phyloP scores from a whole-genome alignment of 2,888 invertebrate species.

The Encarsia formosa region DNA sequence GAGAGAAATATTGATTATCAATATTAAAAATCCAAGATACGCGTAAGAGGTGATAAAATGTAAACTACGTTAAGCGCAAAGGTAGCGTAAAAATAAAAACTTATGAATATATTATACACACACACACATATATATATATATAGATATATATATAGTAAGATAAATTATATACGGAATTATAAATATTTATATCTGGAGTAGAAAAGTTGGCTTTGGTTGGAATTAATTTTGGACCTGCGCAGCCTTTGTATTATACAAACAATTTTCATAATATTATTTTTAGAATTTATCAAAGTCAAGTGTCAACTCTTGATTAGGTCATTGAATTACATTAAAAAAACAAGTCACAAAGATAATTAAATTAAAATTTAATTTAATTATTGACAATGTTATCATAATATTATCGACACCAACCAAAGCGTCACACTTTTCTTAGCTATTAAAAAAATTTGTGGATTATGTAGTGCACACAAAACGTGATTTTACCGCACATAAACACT shows the following conservation, averaged over 20 bases:
- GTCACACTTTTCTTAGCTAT: slow-evolving; percentile 9
- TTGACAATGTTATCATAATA: too few species aligned
- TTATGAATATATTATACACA: slow-evolving; percentile 4
- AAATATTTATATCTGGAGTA: slow-evolving; percentile 11
- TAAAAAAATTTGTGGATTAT: slow-evolving; percentile 33
- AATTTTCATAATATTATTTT: not conserved
- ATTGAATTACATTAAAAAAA: too few species aligned
- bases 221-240: not conserved
- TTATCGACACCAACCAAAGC: slow-evolving; percentile 18
- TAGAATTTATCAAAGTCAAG: too few species aligned
- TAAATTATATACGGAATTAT: too few species aligned
- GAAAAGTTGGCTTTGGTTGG: slow-evolving; percentile 18
- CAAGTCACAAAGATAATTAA: too few species aligned
- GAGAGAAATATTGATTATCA: too few species aligned
- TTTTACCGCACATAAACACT: slow-evolving; percentile 48
- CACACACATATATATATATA: slow-evolving; percentile 8
- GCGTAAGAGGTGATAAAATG: slow-evolving; percentile 27
- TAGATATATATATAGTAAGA: slow-evolving; percentile 8
- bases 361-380: too few species aligned
- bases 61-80: slow-evolving; percentile 26
- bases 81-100: slow-evolving; percentile 6
- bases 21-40: too few species aligned
- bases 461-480: slow-evolving; percentile 49
- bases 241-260: slow-evolving; percentile 1
- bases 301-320: too few species aligned